Evolutionary conservation across 2,797 vertebrate genomes (phyloP), one percentile per base, ranked within the genome.

Genomic region (Parauchenoglanis punctatus): DNA sequence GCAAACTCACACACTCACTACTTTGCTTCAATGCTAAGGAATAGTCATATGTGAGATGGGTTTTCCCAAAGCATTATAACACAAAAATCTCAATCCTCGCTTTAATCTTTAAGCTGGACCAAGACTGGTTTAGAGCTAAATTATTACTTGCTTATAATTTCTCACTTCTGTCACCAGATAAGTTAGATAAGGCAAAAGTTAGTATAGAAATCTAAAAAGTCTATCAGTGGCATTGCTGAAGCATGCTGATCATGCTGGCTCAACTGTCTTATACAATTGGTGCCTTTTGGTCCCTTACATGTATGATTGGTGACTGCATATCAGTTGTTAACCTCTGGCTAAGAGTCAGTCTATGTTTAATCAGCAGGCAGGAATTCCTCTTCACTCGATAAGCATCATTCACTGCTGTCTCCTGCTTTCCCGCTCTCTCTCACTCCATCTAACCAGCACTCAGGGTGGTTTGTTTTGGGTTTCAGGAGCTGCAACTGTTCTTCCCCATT

Each of bases 351-450:
- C 52, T 87, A 83, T 85, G 81, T 91, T 81, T 85, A 90, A 87
- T 85, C 65, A 85, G 18, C 72, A 72, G 75, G 25, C 89, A 87
- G 86, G 73, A 91, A 89, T 90, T 91, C 85, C 84, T 87, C 86
- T 90, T 85, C 68, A 78, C 83, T 87, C 82, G 70, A 81, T 86
- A 82, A 85, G 18, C 54, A 75, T 83, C 76, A 82, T 73, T 91
- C 84, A 87, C 52, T 46, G 15, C 86, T 89, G 82, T 81, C 35
- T 81, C 44, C 84, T 82, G 17, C 86, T 84, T 31, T 87, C 46
- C 46, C 65, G 77, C 78, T 17, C 31, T 86, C 4, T 46, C 80
- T 82, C 28, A 56, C 31, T 83, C 68, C 63, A 59, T 68, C 35
- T 28, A 23, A 89, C 59, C 80, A 81, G 84, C 78, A 63, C 52